Percentiles rank a stretch among this genome's conserved stretches.
Evolutionary conservation across 2,888 invertebrate species (phyloP).

Genomic region (Spialia ferax): DNA sequence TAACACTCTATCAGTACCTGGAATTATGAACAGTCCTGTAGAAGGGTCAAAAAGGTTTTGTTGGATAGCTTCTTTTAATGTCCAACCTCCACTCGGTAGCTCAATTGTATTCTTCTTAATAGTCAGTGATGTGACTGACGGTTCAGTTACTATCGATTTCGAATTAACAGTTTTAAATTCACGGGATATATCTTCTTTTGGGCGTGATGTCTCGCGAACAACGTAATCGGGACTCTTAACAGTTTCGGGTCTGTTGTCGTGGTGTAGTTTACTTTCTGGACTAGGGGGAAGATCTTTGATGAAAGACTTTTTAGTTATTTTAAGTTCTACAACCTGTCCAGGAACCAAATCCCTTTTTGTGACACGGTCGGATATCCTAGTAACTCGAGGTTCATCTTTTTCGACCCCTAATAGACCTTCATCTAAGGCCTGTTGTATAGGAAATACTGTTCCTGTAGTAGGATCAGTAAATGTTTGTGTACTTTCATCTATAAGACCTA

Average conservation of each 20-base stretch:
- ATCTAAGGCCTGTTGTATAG: conserved; percentile 92
- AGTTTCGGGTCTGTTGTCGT: conserved; percentile 85
- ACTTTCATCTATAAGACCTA: conserved; percentile 93
- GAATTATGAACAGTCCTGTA: conserved; percentile 94
- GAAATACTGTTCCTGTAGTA: conserved; percentile 89
- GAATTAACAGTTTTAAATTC: conserved; percentile 76
- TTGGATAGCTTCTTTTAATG: conserved; percentile 93
- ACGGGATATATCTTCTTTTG: conserved; percentile 59
- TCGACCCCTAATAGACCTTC: conserved; percentile 90
- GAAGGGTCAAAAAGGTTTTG: conserved; percentile 93
- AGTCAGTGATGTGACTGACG: conserved; percentile 78
- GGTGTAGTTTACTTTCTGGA: conserved; percentile 80
- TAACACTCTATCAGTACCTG: conserved; percentile 94
- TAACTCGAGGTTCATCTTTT: conserved; percentile 76
- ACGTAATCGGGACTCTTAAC: conserved; percentile 85
- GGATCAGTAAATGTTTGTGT: conserved; percentile 93
- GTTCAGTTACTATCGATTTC: conserved; percentile 75
- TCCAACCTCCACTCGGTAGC: conserved; percentile 94
- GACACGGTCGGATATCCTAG: conserved; percentile 73
- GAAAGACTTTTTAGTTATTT: conserved; percentile 83
- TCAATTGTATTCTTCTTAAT: conserved; percentile 91
- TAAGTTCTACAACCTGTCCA: conserved; percentile 81
- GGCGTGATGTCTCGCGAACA: conserved; percentile 57
- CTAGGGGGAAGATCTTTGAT: conserved; percentile 78
- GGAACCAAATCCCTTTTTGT: conserved; percentile 73